Conservation (phyloP, 2,888 invertebrate species). For the Pedicia rivosa region DNA sequence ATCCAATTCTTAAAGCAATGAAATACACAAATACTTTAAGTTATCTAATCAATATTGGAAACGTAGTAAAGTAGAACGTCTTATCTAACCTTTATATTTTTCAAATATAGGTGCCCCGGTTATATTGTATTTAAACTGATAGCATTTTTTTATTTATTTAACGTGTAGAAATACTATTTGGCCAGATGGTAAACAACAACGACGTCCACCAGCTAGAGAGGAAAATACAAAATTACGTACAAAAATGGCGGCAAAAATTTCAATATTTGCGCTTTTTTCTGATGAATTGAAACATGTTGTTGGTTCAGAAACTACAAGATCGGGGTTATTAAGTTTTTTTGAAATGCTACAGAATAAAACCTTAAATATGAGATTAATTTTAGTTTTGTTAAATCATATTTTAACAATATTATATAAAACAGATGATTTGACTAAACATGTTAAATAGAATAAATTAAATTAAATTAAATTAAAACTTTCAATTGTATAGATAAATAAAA, state of each 20-base stretch:
- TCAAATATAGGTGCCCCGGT: too few relatives aligned
- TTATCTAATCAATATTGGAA: too few relatives aligned
- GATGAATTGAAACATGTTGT: conserved; percentile 43
- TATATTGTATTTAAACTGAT: too few relatives aligned
- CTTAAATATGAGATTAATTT: conserved; percentile 38
- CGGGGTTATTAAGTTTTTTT: conserved; percentile 39
- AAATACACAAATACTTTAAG: too few relatives aligned
- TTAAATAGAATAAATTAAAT: conserved; percentile 4
- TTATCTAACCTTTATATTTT: too few relatives aligned
- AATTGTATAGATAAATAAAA: too few relatives aligned
- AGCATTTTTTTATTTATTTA: not conserved
- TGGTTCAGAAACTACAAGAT: conserved; percentile 39
- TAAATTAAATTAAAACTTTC: too few relatives aligned
- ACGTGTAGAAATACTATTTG: conserved; percentile 38
- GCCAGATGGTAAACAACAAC: conserved; percentile 34
- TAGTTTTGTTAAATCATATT: conserved; percentile 41
- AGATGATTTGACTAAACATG: conserved; percentile 15
- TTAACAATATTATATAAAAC: conserved; percentile 34
- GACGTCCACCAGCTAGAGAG: conserved; percentile 11
- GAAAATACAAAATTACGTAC: conserved; percentile 40
- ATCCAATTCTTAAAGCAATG: too few relatives aligned
- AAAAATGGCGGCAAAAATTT: conserved; percentile 57
- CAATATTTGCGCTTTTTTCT: conserved; percentile 55
- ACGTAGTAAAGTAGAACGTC: too few relatives aligned
- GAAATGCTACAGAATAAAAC: conserved; percentile 41